Evolutionary conservation across 2,888 invertebrate genomes (phyloP).

Genomic region (Pseudeuparius sepicola): DNA sequence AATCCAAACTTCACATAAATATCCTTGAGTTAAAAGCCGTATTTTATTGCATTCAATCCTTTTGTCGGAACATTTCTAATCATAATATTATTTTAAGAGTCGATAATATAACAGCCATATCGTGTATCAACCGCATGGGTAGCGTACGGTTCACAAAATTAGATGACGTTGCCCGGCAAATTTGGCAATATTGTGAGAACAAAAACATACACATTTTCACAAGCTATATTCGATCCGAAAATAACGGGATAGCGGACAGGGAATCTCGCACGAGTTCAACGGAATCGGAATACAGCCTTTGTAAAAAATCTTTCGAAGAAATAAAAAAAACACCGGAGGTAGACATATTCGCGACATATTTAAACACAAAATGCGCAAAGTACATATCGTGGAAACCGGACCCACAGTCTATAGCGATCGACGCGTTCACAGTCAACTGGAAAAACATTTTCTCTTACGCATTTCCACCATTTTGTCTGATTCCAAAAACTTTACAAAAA

Average conservation of each 20-base stretch:
- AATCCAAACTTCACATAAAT: constrained; percentile 19
- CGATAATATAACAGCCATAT: no score
- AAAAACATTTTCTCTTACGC: constrained; percentile 21
- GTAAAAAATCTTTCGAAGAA: constrained; percentile 11
- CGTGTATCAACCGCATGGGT: constrained; percentile 17
- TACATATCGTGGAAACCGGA: constrained; percentile 26
- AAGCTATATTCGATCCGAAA: constrained; percentile 27
- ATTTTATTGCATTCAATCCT: constrained; percentile 17
- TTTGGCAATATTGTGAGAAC: constrained; percentile 18
- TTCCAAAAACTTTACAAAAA: constrained; percentile 26
- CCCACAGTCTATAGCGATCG: constrained; percentile 21
- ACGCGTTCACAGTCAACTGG: constrained; percentile 26
- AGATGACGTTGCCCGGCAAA: constrained; percentile 9
- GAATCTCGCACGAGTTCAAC: constrained; percentile 19
- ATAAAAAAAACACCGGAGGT: constrained; percentile 25
- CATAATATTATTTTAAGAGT: constrained; percentile 17
- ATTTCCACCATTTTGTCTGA: no score
- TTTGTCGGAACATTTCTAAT: constrained; percentile 14
- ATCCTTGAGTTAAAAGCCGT: constrained; percentile 13
- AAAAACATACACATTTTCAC: constrained; percentile 22
- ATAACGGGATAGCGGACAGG: constrained; percentile 25
- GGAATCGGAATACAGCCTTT: constrained; percentile 15
- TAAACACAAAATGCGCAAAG: constrained; percentile 25
- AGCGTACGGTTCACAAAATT: constrained; percentile 11
- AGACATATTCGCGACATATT: constrained; percentile 25